Evolutionary conservation across 2,888 invertebrate genomes (phyloP).

Genomic region (Tipula unca): DNA sequence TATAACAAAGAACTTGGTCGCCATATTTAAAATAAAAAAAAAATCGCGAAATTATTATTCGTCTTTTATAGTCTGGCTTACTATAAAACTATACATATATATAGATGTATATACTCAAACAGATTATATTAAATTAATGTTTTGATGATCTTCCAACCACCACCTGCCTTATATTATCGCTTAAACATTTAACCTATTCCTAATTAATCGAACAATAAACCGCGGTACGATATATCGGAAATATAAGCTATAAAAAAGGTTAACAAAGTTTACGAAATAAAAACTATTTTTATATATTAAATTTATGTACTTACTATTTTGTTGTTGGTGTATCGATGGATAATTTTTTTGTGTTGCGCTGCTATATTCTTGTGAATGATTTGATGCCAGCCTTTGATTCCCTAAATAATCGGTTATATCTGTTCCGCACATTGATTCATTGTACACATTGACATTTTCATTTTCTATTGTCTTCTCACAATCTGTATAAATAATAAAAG

Average conservation of each 20-base stretch:
- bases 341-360: conserved; percentile 16
- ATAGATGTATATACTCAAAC: background rate
- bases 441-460: conserved; percentile 22
- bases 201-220: background rate
- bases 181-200: background rate
- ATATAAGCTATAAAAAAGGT: background rate
- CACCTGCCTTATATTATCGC: background rate
- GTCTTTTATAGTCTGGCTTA: background rate
- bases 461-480: conserved; percentile 25
- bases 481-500: conserved; percentile 22
- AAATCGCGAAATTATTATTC: conserved; percentile 8
- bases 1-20: conserved; percentile 34
- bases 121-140: background rate
- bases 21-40: background rate
- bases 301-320: conserved; percentile 18
- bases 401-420: conserved; percentile 24
- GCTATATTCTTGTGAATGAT: background rate
- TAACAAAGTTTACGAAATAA: no score
- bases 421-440: conserved; percentile 22
- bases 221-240: background rate
- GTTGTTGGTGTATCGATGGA: conserved; percentile 20
- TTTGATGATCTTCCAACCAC: background rate
- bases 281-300: no score
- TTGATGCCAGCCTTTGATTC: conserved; percentile 22
- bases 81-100: background rate